phyloP scores from a whole-genome alignment of 2,888 invertebrate species.

The Trichogramma dendrolimi region DNA sequence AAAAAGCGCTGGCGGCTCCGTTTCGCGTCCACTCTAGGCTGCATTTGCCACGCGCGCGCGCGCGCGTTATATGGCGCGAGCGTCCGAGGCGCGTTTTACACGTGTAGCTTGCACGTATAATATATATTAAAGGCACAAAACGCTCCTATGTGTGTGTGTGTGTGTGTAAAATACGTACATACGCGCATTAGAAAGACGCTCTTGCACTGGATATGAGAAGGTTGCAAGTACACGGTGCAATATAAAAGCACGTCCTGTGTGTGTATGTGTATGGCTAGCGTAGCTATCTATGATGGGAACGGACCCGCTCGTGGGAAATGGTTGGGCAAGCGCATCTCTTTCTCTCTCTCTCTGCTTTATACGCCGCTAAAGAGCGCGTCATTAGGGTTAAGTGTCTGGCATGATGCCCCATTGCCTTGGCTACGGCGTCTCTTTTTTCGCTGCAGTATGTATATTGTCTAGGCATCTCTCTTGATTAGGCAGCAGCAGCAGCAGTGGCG shows the following conservation, averaged over 20 bases:
- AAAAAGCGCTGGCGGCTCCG: no score
- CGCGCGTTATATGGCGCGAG: no score
- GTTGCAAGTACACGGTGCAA: not conserved
- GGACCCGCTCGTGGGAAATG: conserved; percentile 48
- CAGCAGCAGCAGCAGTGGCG: no score
- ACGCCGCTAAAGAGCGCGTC: conserved; percentile 50
- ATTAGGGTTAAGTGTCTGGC: conserved; percentile 47
- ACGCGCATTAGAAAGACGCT: no score
- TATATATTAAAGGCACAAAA: no score
- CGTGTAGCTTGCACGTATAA: no score
- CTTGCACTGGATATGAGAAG: conserved; percentile 12
- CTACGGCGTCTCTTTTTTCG: conserved; percentile 36
- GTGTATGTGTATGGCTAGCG: not conserved
- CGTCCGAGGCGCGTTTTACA: conserved; percentile 26
- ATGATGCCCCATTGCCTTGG: conserved; percentile 33
- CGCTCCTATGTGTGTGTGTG: no score
- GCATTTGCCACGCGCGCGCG: no score
- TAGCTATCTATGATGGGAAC: conserved; percentile 13
- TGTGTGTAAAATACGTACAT: no score
- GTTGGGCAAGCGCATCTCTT: conserved; percentile 38
- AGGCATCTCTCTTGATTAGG: no score
- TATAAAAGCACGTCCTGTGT: not conserved
- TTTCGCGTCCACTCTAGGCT: no score
- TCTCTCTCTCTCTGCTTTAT: conserved; percentile 30
- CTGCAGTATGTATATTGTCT: conserved; percentile 13